Evolutionary conservation across 1,140 invertebrate genomes (phyloP), one percentile per base, ranked within the genome.

Genomic region (Solenopsis fugax): DNA sequence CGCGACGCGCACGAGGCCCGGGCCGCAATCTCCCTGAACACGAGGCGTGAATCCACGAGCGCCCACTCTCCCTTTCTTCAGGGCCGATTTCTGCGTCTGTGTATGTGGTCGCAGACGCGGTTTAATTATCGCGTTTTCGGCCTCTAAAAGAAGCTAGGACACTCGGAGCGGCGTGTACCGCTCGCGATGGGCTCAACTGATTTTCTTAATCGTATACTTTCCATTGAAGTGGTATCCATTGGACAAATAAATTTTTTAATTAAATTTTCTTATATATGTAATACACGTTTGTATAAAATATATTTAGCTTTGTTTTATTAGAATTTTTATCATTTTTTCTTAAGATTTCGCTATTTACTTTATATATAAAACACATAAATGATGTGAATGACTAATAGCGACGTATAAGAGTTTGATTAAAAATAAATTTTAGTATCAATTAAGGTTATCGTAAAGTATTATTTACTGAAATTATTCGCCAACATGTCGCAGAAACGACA

Each of bases 1-100:
- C 84, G 73, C 92, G 91, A 88, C 84, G 73, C 80, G 78, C 58
- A 80, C 87, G 85, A 88, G 85, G 78, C 91, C 86, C 90, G 87
- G 88, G 64, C 77, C 29, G 90, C 86, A 88, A 85, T 73, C 87
- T 78, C 64, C 58, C 72, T 75, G 64, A 91, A 88, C 86, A 85
- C 88, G 65, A 91, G 85, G 58, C 85, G 88, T 62, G 65, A 81
- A 78, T 76, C 64, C 37, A 60, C 37, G 67, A 56, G 56, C 65
- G 86, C 52, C 60, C 60, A 80, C 54, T 86, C 73, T 69, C 73
- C 72, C 50, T 84, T 80, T 85, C 62, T 52, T 71, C 34, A 58
- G 56, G 52, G 58, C 24, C 41, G 41, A 54, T 16, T 6, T 69
- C 62, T 67, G 21, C 37, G 24, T 73, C 41, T 82, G 37, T 73